A percentile compares a stretch with the other conserved stretches of the same genome.
phyloP scores from a whole-genome alignment of 2,797 vertebrate genomes.

The Spatula versicolor region DNA sequence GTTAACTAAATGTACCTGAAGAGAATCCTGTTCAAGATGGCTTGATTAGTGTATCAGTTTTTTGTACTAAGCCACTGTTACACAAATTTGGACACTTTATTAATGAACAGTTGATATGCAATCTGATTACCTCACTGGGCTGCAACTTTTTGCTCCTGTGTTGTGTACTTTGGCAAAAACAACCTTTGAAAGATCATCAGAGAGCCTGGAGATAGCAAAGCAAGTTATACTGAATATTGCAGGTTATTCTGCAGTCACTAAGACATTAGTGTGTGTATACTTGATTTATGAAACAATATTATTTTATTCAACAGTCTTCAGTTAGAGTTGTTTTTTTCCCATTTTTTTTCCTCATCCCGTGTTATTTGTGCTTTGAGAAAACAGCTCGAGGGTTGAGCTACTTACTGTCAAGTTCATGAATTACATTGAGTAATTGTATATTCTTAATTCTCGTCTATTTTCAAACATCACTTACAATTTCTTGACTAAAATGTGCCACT shows the following conservation, averaged over 20 bases:
- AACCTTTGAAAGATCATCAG: not conserved
- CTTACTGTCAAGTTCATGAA: not conserved
- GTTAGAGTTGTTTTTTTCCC: not conserved
- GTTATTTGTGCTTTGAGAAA: not conserved
- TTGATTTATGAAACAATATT: not conserved
- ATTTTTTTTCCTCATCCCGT: not conserved
- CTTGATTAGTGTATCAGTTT: not conserved
- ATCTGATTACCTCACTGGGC: not conserved
- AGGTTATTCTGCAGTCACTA: slow-evolving; percentile 15
- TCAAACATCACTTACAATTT: not conserved
- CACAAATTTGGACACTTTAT: not conserved
- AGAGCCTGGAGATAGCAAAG: not conserved
- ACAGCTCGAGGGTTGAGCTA: not conserved
- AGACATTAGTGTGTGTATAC: not conserved
- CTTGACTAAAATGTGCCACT: not conserved
- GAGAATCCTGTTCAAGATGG: not conserved
- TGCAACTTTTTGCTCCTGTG: not conserved
- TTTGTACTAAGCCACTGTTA: not conserved
- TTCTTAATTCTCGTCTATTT: not conserved
- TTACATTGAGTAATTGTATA: not conserved
- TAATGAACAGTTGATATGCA: not conserved
- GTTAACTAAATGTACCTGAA: not conserved
- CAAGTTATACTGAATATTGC: not conserved
- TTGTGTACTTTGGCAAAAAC: not conserved
- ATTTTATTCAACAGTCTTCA: not conserved